Conservation (phyloP, 2,888 invertebrate species). For the Aphelenchoides bicaudatus region DNA sequence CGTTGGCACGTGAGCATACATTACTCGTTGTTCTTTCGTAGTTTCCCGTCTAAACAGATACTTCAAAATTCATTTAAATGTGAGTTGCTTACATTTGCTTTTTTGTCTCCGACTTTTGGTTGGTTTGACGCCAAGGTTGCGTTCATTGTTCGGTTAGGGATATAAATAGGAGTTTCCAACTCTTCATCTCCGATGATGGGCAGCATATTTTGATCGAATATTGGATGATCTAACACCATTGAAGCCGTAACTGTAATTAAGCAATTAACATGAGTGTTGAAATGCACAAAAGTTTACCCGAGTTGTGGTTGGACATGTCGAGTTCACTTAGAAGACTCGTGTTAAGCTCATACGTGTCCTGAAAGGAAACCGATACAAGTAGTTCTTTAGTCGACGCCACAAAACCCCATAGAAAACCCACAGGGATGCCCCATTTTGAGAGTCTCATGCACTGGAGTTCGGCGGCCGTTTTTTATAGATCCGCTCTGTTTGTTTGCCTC, state of each 20-base stretch:
- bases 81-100: background rate
- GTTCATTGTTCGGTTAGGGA: slow-evolving; percentile 8
- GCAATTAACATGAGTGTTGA: background rate
- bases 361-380: slow-evolving; percentile 5
- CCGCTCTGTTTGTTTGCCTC: no score
- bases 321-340: slow-evolving; percentile 11
- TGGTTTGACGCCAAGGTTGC: slow-evolving; percentile 5
- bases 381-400: no score
- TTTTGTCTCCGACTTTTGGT: background rate
- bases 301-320: slow-evolving; percentile 19
- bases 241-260: slow-evolving; percentile 11
- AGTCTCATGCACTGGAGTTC: no score
- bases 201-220: slow-evolving; percentile 7
- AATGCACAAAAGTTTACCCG: slow-evolving; percentile 10
- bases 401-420: no score
- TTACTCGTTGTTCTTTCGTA: no score
- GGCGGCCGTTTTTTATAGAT: no score
- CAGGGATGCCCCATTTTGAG: no score
- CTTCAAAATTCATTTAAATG: background rate
- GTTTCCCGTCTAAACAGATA: no score
- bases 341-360: slow-evolving; percentile 1
- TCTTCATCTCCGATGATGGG: slow-evolving; percentile 21
- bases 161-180: slow-evolving; percentile 15
- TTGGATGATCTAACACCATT: slow-evolving; percentile 12
- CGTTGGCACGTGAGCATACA: no score